phyloP scores from a whole-genome alignment of 2,797 vertebrate species.

The Hydrophis major region DNA sequence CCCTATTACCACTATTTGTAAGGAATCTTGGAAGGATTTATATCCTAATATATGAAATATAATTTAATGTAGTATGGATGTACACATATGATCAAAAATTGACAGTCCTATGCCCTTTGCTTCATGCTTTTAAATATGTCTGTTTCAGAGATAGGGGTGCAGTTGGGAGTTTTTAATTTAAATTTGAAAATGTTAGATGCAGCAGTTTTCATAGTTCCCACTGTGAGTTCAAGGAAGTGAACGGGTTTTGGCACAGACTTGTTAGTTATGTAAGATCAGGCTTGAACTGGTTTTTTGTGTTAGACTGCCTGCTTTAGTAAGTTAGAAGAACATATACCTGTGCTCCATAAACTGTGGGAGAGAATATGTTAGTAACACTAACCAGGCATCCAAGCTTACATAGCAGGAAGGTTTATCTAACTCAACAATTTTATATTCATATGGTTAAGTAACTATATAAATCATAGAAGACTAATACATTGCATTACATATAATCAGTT shows the following conservation, averaged over 20 bases:
- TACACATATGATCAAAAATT: not conserved
- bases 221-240: not conserved
- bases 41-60: not conserved
- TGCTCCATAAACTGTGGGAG: not conserved
- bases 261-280: not conserved
- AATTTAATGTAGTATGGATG: not conserved
- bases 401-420: not conserved
- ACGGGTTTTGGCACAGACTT: not conserved
- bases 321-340: not conserved
- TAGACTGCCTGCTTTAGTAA: not conserved
- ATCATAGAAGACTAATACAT: not conserved
- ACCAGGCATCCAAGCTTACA: not conserved
- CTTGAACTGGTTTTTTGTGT: not conserved
- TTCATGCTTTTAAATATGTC: not conserved
- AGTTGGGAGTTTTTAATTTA: not conserved
- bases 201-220: not conserved
- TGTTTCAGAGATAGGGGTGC: not conserved
- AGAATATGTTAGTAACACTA: not conserved
- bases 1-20: not conserved
- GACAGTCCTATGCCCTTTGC: not conserved
- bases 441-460: not conserved
- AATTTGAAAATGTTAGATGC: not conserved
- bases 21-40: not conserved
- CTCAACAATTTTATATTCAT: not conserved
- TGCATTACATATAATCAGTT: not conserved